Evolutionary conservation across 1,140 invertebrate genomes (phyloP), one percentile per base, ranked within the genome.

Genomic region (Calliopsis andreniformis): DNA sequence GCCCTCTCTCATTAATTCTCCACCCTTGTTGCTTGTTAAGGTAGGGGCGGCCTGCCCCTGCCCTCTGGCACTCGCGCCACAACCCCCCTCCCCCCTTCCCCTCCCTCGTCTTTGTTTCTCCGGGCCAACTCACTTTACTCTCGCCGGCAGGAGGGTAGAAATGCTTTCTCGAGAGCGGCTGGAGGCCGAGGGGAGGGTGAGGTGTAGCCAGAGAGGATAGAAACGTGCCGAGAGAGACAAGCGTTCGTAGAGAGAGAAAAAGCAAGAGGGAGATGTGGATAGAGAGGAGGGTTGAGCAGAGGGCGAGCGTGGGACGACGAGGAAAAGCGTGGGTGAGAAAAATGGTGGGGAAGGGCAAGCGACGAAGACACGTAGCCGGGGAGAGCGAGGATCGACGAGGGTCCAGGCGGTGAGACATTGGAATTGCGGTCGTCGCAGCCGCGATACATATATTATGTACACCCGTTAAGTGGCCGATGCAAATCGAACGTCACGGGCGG

Each of bases 1-100:
- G 88, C 88, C 90, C 89, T 91, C 88, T 89, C 90, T 92, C 91
- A 92, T 91, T 92, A 91, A 91, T 92, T 92, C 90, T 92, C 90
- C 89, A 91, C 90, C 90, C 91, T 92, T 91, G 90, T 88, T 91
- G 88, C 90, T 91, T 91, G 91, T 91, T 91, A 92, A 88, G 89
- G 87, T 87, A 90, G 88, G 72, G 89, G 82, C 80, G 85, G 84
- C 79, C 72, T 86, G 80, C 83, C 84, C 85, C 86, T 83, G 80
- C 79, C 80, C 70, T 61, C 80, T 85, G 72, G 69, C 76, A 75
- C 82, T 76, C 79, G 62, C 62, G 43, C 49, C 64, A 25, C 68
- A 23, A 66, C 73, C 47, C 70, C 51, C 53, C 56, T 51, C 80
- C 77, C 72, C 76, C 66, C 75, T 59, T 82, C 76, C 82, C 82